Evolutionary conservation across 2,888 invertebrate species (phyloP).

Genomic region (Hyles lineata): DNA sequence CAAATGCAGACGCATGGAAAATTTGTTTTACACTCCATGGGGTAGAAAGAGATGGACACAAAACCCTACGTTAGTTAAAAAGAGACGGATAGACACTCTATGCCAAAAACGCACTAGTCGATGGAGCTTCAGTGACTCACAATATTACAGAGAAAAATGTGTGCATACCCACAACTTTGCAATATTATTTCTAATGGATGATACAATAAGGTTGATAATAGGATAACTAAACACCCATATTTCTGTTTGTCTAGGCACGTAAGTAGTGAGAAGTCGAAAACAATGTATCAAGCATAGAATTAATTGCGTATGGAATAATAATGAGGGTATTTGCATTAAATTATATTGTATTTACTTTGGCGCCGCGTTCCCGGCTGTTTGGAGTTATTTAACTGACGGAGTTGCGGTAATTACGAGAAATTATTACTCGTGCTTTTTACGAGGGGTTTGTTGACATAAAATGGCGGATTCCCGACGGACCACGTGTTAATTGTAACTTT

Average conservation of each 20-base stretch:
- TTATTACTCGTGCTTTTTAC: background rate
- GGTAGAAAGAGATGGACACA: background rate
- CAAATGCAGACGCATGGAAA: constrained; percentile 30
- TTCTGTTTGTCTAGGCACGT: constrained; percentile 18
- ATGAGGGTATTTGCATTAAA: constrained; percentile 23
- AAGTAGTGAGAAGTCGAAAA: constrained; percentile 22
- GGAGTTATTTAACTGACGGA: constrained; percentile 8
- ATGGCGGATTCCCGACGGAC: no score
- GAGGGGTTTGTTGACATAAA: background rate
- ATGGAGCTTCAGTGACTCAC: constrained; percentile 22
- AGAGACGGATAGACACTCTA: constrained; percentile 11
- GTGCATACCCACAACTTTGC: background rate
- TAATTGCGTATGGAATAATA: constrained; percentile 24
- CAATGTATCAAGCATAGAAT: constrained; percentile 22
- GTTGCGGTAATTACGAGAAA: background rate
- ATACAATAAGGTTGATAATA: background rate
- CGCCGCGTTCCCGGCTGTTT: background rate
- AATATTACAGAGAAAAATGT: constrained; percentile 16
- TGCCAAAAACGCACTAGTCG: constrained; percentile 17
- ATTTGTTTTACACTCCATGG: constrained; percentile 29
- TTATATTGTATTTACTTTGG: background rate
- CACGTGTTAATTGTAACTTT: no score
- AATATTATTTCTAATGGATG: background rate
- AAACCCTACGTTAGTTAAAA: background rate
- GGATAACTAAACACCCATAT: no score